Evolutionary conservation across 2,113 vertebrate species (phyloP).

Genomic region (Neomonachus schauinslandi): DNA sequence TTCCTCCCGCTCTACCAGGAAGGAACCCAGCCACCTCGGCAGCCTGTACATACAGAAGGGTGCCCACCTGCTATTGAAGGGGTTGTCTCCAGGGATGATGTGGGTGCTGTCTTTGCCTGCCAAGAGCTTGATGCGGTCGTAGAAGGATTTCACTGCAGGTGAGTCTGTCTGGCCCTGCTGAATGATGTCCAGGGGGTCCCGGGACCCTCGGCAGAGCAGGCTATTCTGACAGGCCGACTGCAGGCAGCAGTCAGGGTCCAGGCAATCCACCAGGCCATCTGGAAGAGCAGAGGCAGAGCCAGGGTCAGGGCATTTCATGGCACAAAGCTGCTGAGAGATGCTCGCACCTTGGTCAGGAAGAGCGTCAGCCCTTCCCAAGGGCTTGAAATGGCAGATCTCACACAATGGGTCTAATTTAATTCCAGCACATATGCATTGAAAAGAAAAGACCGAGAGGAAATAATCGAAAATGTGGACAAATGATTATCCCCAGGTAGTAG

Average conservation of each 20-base stretch:
- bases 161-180: constrained; percentile 92
- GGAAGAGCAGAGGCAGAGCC: constrained; percentile 76
- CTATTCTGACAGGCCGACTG: constrained; percentile 97
- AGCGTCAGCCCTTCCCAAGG: background rate
- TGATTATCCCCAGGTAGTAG: background rate
- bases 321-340: background rate
- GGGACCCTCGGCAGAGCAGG: constrained; percentile 95
- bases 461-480: background rate
- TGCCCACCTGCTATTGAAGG: constrained; percentile 95
- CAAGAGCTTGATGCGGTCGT: constrained; percentile 96
- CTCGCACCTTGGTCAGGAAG: background rate
- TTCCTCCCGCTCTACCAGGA: background rate
- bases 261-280: constrained; percentile 98
- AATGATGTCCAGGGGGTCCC: constrained; percentile 97
- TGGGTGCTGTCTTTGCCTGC: constrained; percentile 98
- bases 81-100: constrained; percentile 97
- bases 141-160: constrained; percentile 94
- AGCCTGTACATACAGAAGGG: background rate
- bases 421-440: background rate
- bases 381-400: background rate
- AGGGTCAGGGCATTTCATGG: background rate
- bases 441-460: background rate
- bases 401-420: background rate
- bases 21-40: background rate
- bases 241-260: constrained; percentile 99